These are phyloP conservation scores for Pollimyrus isidori DNA, from an alignment of 2,113 vertebrate species.

Conservation along the genomic window DNA sequence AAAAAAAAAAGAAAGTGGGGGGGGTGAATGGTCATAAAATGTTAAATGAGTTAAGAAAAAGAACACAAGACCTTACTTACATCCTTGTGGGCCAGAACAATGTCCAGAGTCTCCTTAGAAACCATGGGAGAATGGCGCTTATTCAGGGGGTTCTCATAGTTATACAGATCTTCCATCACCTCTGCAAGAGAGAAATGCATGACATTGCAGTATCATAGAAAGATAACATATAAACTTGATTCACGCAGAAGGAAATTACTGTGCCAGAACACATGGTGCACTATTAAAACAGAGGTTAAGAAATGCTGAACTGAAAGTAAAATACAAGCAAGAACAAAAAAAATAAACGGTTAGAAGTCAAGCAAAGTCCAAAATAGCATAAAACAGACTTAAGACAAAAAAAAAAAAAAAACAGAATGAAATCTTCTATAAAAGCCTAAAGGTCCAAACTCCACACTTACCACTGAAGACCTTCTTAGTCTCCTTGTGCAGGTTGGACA, in stretches of 20 bases:
- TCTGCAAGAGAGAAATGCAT: constrained; percentile 50
- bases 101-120: constrained; percentile 75
- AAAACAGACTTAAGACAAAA: neutral
- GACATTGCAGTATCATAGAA: neutral
- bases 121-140: constrained; percentile 86
- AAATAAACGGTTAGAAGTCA: no score
- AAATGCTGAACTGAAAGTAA: no score
- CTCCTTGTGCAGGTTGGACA: constrained; percentile 94
- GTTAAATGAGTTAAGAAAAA: neutral
- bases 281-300: neutral
- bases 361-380: neutral
- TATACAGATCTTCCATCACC: constrained; percentile 93
- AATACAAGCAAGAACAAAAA: neutral
- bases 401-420: neutral
- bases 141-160: constrained; percentile 82
- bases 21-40: neutral
- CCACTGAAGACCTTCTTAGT: constrained; percentile 97
- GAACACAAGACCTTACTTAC: constrained; percentile 53
- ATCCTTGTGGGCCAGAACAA: constrained; percentile 82
- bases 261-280: neutral
- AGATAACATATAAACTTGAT: neutral
- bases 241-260: neutral
- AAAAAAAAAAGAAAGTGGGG: no score
- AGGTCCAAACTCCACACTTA: constrained; percentile 39
- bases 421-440: neutral